Conservation (phyloP, 2,797 vertebrate genomes). For the Cyclura pinguis region DNA sequence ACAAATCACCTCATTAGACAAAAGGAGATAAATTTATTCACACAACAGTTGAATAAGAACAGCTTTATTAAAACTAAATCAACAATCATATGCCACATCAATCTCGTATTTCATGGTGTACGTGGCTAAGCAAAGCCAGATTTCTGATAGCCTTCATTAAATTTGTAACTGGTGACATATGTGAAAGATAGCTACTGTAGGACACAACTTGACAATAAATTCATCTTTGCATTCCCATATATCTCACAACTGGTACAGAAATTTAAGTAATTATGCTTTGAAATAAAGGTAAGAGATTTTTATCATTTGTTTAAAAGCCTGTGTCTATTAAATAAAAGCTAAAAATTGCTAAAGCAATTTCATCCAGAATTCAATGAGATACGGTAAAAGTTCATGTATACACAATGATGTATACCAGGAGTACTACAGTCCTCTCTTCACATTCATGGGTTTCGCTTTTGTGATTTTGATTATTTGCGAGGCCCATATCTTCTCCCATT, state of each 20-base stretch:
- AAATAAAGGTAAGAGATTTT: neutral
- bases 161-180: neutral
- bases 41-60: neutral
- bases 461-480: too few relatives aligned
- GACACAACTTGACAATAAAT: neutral
- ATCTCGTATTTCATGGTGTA: neutral
- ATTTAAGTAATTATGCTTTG: neutral
- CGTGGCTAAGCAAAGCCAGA: neutral
- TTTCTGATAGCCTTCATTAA: neutral
- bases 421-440: neutral
- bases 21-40: neutral
- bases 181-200: neutral
- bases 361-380: neutral
- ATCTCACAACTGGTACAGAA: neutral
- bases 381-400: too few relatives aligned
- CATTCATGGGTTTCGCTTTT: too few relatives aligned
- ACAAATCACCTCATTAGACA: neutral
- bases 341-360: neutral
- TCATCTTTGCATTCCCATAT: neutral
- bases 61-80: neutral
- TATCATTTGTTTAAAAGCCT: neutral
- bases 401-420: neutral
- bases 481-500: too few relatives aligned
- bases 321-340: neutral
- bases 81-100: neutral